Base-by-base conservation (phyloP, 2,888 invertebrate species). In the Agrotis puta region DNA sequence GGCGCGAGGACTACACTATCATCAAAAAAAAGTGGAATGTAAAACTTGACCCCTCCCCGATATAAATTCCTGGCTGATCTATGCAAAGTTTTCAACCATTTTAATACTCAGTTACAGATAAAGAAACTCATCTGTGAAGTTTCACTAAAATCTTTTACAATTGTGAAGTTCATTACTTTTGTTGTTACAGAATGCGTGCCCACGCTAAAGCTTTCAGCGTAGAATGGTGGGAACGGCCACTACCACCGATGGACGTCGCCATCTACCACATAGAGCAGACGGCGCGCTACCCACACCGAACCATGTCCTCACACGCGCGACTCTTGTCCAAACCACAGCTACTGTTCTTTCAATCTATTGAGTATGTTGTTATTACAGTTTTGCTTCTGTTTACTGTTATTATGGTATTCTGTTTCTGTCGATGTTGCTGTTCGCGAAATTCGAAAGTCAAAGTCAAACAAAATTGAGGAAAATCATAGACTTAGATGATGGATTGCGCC, bases 191-290 rank as follows among this genome's bases (percentile, higher is more conserved):
- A 68, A 89, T 86, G 81, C 85, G 87, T 9, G 59, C 64, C 2
- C 84, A 82, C 51, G 89, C 91, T 2, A 88, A 88, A 80, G 74
- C 70, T 3, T 79, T 91, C 5, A 88, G 90, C 39, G 45, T 70
- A 13, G 80, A 85, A 47, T 92, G 92, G 91, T 77, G 79, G 58
- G 88, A 89, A 53, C 88, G 91, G 0, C 89, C 87, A 0, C 67
- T 84, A 0, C 13, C 82, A 0, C 91, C 92, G 0, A 91, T 92
- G 90, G 89, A 89, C n/a, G 85, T 85, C 0, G 92, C 92, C 1
- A 64, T 92, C 2, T 89, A 86, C 81, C 85, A 90, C 79, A 84
- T 92, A 14, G 91, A 92, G 71, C 87, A 83, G 39, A 84, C 87
- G 0, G 91, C 89, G 3, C 87, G 88, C 4, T 79, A 84, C 74